Conservation (phyloP, 2,797 vertebrate species). For the Coendou prehensilis region DNA sequence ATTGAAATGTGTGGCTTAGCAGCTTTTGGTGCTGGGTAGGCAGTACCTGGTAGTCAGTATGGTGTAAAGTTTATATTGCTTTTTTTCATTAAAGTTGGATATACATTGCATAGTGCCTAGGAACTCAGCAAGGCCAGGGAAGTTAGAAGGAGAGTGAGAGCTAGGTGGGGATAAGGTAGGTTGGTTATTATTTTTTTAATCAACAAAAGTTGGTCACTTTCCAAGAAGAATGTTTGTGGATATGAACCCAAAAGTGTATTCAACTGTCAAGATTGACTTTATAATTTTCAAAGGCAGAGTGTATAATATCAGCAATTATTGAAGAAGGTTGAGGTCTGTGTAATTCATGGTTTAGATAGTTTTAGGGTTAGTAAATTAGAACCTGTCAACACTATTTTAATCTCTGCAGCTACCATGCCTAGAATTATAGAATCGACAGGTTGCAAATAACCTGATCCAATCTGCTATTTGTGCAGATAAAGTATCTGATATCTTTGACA, state of each 20-base stretch:
- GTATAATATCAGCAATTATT: neutral
- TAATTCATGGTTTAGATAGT: constrained; percentile 15
- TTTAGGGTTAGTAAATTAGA: constrained; percentile 57
- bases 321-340: constrained; percentile 17
- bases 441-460: constrained; percentile 22
- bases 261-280: neutral
- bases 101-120: neutral
- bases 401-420: neutral
- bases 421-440: neutral
- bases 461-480: neutral
- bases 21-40: neutral
- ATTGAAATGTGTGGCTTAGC: neutral
- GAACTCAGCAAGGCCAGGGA: neutral
- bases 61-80: neutral
- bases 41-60: neutral
- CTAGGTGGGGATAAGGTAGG: neutral
- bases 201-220: neutral
- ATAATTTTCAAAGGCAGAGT: neutral
- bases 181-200: constrained; percentile 4
- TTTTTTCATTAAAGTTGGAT: neutral
- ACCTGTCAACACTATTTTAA: constrained; percentile 8
- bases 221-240: neutral
- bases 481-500: constrained; percentile 38
- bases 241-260: neutral
- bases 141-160: neutral